A percentile compares a stretch with the other conserved stretches of the same genome.
These are phyloP conservation scores for Paramuricea clavata DNA, from an alignment of 92 coral and sea anemone genomes.

Conservation along the genomic window DNA sequence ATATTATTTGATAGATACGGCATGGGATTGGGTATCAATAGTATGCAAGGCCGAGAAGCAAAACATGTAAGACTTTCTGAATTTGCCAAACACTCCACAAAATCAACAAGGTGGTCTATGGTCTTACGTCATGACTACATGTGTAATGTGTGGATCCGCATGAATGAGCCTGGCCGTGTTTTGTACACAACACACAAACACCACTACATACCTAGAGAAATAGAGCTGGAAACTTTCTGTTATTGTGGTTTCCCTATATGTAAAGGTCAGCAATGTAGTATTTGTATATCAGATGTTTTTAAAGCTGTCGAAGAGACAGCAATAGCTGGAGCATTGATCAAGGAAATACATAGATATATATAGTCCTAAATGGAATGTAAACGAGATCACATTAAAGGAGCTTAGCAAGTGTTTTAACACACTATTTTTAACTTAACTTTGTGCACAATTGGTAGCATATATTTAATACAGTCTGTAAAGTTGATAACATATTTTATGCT, in stretches of 20 bases:
- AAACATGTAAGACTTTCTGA: slow-evolving; percentile 69
- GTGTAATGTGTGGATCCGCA: slow-evolving; percentile 67
- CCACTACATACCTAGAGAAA: slow-evolving; percentile 13
- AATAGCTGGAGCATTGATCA: slow-evolving; percentile 21
- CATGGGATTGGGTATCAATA: slow-evolving; percentile 73
- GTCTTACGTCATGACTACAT: slow-evolving; percentile 74
- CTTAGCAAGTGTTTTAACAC: background rate
- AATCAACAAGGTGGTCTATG: slow-evolving; percentile 67
- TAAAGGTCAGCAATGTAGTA: slow-evolving; percentile 32
- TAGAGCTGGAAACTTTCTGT: slow-evolving; percentile 32
- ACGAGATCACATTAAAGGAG: background rate
- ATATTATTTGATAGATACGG: slow-evolving; percentile 65
- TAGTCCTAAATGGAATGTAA: background rate
- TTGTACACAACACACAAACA: slow-evolving; percentile 7
- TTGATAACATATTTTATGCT: background rate
- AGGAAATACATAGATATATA: slow-evolving; percentile 3
- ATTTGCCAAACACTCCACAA: slow-evolving; percentile 72
- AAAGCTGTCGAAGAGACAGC: slow-evolving; percentile 24
- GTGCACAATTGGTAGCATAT: background rate
- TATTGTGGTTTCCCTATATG: slow-evolving; percentile 41
- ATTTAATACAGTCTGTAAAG: background rate
- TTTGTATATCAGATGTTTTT: slow-evolving; percentile 23
- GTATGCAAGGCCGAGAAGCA: slow-evolving; percentile 75
- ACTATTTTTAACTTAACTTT: background rate
- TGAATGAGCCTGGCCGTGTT: slow-evolving; percentile 55